A percentile compares a stretch with the other conserved stretches of the same genome.
Conservation (phyloP, 2,888 invertebrate genomes). For the Rotaria magnacalcarata region DNA sequence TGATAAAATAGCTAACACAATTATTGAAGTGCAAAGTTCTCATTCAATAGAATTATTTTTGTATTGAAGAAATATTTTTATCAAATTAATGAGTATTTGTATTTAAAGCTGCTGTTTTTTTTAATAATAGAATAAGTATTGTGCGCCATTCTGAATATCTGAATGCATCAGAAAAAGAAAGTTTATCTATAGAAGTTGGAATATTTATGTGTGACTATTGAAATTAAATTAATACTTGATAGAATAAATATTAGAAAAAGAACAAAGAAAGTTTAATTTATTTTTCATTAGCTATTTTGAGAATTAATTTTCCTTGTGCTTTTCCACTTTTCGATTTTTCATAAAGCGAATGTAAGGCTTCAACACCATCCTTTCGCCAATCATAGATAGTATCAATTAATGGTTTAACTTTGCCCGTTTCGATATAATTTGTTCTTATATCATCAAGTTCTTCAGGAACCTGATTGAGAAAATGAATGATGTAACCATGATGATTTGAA, state of each 20-base stretch:
- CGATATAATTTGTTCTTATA: not conserved
- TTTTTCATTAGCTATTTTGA: not conserved
- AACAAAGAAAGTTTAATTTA: not conserved
- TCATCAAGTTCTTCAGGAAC: not conserved
- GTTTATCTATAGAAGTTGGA: too few species aligned
- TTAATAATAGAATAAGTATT: too few species aligned
- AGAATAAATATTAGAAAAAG: too few species aligned
- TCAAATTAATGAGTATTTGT: too few species aligned
- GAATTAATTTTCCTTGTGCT: constrained; percentile 31
- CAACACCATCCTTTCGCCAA: constrained; percentile 2
- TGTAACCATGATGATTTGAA: not conserved
- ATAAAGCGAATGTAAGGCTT: not conserved
- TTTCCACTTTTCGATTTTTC: not conserved
- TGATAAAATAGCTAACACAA: not conserved
- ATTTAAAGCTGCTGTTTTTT: too few species aligned
- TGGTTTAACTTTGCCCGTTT: constrained; percentile 8
- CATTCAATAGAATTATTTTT: not conserved
- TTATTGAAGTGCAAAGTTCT: not conserved
- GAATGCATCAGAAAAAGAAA: too few species aligned
- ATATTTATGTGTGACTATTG: too few species aligned
- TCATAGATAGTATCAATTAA: not conserved
- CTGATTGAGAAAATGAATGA: not conserved
- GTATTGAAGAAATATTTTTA: not conserved
- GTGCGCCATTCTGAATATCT: too few species aligned
- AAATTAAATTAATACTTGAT: too few species aligned